phyloP scores from a whole-genome alignment of 2,113 vertebrate species.

The Bombycilla garrulus region DNA sequence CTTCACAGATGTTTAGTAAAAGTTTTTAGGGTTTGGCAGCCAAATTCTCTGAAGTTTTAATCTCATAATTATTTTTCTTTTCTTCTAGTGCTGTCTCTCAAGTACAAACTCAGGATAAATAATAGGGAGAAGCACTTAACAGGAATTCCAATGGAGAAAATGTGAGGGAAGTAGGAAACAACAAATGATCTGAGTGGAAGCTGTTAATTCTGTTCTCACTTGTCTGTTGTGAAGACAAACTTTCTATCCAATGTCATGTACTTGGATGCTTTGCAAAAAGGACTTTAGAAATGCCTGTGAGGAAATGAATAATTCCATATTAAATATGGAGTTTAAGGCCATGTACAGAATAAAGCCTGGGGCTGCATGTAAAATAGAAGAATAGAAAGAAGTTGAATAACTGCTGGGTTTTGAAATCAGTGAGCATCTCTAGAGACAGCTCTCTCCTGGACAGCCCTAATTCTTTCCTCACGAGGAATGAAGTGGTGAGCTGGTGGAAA shows the following conservation, averaged over 20 bases:
- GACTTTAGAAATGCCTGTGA: neutral
- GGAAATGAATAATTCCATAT: neutral
- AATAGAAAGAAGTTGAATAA: neutral
- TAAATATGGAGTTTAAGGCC: neutral
- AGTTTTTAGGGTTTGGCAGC: neutral
- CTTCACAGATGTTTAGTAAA: neutral
- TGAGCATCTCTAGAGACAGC: neutral
- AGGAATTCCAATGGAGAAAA: neutral
- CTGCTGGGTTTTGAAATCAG: neutral
- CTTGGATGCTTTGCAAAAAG: neutral
- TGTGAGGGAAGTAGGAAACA: neutral
- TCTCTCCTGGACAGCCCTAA: neutral
- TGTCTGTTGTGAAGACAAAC: neutral
- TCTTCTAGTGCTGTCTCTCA: neutral
- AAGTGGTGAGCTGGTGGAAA: neutral
- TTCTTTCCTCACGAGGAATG: neutral
- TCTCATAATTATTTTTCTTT: neutral
- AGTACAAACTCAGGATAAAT: neutral
- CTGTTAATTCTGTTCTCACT: neutral
- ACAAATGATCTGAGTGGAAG: neutral
- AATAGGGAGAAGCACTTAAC: neutral
- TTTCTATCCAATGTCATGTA: neutral
- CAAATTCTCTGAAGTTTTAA: neutral
- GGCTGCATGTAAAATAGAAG: neutral
- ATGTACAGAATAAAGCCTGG: neutral